phyloP scores from a whole-genome alignment of 2,797 vertebrate species.

The Micromesistius poutassou region DNA sequence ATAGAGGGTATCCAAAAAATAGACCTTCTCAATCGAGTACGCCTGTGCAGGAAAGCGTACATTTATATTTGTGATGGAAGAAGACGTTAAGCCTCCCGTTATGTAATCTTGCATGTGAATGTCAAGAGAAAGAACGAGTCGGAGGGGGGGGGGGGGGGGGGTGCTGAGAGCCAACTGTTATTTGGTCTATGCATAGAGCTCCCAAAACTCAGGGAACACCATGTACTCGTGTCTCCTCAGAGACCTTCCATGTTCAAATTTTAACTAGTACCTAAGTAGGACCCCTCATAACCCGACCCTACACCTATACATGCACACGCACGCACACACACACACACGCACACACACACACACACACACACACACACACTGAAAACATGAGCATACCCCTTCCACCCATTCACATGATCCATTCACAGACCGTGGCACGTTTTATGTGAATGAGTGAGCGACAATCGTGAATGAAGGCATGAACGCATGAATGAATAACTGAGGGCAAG shows the following conservation, averaged over 20 bases:
- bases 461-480: constrained; percentile 47
- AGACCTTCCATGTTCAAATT: constrained; percentile 22
- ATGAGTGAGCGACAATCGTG: constrained; percentile 48
- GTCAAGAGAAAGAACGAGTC: constrained; percentile 53
- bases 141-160: constrained; percentile 31
- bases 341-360: neutral
- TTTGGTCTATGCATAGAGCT: constrained; percentile 53
- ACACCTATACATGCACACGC: neutral
- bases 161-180: constrained; percentile 33
- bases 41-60: constrained; percentile 62
- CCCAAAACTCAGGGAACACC: constrained; percentile 59
- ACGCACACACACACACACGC: neutral
- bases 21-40: constrained; percentile 49
- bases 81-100: constrained; percentile 55
- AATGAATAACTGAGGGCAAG: constrained; percentile 43
- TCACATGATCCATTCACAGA: constrained; percentile 47
- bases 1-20: constrained; percentile 43
- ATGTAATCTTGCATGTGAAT: constrained; percentile 71
- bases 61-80: constrained; percentile 62
- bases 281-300: neutral
- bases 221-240: constrained; percentile 52
- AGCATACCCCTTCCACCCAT: constrained; percentile 31
- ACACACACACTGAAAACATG: constrained; percentile 13
- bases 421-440: constrained; percentile 40
- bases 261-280: neutral